These are phyloP conservation scores for Microplitis mediator DNA, from an alignment of 1,140 invertebrate species.

Conservation along the genomic window DNA sequence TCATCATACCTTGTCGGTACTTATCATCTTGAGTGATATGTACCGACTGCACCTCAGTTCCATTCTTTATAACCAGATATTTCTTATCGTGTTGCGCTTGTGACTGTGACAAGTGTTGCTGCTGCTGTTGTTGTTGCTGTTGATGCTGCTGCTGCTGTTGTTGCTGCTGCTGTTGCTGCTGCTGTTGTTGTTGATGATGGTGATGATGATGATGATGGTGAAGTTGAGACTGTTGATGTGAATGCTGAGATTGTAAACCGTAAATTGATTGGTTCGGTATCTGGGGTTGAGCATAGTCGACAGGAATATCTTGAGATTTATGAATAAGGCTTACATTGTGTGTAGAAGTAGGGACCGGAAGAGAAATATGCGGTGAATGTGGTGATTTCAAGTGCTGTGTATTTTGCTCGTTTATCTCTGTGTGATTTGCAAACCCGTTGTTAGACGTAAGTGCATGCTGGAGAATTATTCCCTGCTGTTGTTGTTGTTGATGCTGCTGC, in stretches of 20 bases:
- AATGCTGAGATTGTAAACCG: conserved; percentile 23
- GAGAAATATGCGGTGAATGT: conserved; percentile 50
- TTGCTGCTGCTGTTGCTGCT: conserved; percentile 6
- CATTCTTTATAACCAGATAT: conserved; percentile 57
- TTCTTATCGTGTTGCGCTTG: conserved; percentile 51
- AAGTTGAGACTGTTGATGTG: conserved; percentile 4
- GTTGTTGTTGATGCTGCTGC: conserved; percentile 24
- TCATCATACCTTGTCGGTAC: conserved; percentile 51
- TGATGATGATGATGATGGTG: conserved; percentile 33
- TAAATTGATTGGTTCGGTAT: conserved; percentile 27
- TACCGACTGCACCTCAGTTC: conserved; percentile 44
- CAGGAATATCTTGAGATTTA: conserved; percentile 52
- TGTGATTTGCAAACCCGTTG: conserved; percentile 45
- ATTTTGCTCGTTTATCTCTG: conserved; percentile 48
- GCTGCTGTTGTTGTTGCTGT: conserved; percentile 13
- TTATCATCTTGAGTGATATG: conserved; percentile 54
- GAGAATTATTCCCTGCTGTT: conserved; percentile 46
- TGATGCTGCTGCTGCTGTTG: conserved; percentile 15
- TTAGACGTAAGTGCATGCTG: conserved; percentile 52
- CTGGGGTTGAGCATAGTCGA: conserved; percentile 54
- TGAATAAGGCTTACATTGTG: conserved; percentile 52
- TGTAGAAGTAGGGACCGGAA: conserved; percentile 37
- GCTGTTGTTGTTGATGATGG: conserved; percentile 18
- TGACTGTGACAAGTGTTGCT: conserved; percentile 39
- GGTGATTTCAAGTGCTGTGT: conserved; percentile 49